phyloP scores from a whole-genome alignment of 2,888 invertebrate genomes.

The Lomographa bimaculata region DNA sequence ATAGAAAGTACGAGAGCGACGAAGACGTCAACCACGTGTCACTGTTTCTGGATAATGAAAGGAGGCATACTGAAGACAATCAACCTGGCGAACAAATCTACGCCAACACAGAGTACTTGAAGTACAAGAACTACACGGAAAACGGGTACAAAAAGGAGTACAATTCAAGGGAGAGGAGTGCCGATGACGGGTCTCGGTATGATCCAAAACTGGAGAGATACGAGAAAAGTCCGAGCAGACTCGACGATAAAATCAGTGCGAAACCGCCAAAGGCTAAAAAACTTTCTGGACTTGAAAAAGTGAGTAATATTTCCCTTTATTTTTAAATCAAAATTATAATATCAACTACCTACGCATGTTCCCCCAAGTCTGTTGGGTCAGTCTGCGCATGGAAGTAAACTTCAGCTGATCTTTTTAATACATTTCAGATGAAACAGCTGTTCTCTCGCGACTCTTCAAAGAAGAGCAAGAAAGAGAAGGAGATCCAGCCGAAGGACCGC shows the following conservation, averaged over 20 bases:
- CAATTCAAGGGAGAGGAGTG: conserved; percentile 76
- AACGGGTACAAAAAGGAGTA: conserved; percentile 68
- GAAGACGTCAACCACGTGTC: conserved; percentile 88
- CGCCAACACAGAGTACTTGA: conserved; percentile 70
- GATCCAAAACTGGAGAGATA: conserved; percentile 86
- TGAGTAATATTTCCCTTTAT: conserved; percentile 46
- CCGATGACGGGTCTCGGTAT: conserved; percentile 87
- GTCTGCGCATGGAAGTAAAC: too few species aligned
- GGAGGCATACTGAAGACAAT: conserved; percentile 88
- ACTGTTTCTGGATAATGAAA: conserved; percentile 88
- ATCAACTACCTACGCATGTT: too few species aligned
- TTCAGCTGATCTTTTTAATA: neutral
- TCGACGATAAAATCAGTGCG: conserved; percentile 78
- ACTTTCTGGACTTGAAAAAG: conserved; percentile 88
- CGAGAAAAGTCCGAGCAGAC: conserved; percentile 75
- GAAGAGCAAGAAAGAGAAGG: conserved; percentile 87
- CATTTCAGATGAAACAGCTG: conserved; percentile 87
- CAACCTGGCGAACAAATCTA: conserved; percentile 76
- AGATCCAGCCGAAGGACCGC: conserved; percentile 79
- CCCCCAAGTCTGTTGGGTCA: too few species aligned
- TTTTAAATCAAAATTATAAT: too few species aligned
- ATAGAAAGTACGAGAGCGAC: conserved; percentile 83
- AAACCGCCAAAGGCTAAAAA: conserved; percentile 87
- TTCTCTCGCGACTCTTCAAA: conserved; percentile 88
- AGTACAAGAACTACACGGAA: conserved; percentile 60